Evolutionary conservation across 2,888 invertebrate species (phyloP).

Genomic region (Thelaira solivaga): DNA sequence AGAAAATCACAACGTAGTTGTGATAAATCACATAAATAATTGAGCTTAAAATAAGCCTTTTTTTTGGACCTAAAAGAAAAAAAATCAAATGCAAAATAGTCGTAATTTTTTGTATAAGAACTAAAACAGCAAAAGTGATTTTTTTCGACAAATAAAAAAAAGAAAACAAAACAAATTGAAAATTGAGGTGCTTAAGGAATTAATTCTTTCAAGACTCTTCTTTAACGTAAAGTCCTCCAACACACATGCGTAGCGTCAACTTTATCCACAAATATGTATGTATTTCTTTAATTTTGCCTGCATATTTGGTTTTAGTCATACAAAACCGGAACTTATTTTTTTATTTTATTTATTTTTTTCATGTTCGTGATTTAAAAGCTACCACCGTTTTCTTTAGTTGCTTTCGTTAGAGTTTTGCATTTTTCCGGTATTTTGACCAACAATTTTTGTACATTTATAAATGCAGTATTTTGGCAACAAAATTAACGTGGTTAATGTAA

Average conservation of each 20-base stretch:
- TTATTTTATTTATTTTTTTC: neutral
- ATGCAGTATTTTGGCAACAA: conserved; percentile 62
- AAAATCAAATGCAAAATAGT: too few relatives aligned
- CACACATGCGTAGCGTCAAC: conserved; percentile 31
- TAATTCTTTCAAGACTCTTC: conserved; percentile 22
- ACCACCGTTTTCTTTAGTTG: conserved; percentile 45
- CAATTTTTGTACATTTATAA: conserved; percentile 2
- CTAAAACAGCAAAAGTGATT: too few relatives aligned
- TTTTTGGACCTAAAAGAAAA: too few relatives aligned
- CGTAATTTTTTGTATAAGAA: too few relatives aligned
- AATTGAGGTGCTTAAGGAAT: neutral
- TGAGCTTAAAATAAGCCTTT: too few relatives aligned
- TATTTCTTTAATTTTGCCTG: neutral
- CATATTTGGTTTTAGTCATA: conserved; percentile 6
- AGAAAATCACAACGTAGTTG: too few relatives aligned
- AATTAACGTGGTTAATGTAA: conserved; percentile 66
- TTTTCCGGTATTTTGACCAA: conserved; percentile 49
- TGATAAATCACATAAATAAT: too few relatives aligned
- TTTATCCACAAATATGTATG: conserved; percentile 7
- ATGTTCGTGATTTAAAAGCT: conserved; percentile 53
- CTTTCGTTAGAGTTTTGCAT: conserved; percentile 14
- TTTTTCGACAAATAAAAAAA: too few relatives aligned
- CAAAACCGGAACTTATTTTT: conserved; percentile 46
- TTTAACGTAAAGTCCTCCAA: conserved; percentile 6
- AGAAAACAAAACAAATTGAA: too few relatives aligned